Conservation (phyloP, 2,113 vertebrate species). For the Oxyura jamaicensis region DNA sequence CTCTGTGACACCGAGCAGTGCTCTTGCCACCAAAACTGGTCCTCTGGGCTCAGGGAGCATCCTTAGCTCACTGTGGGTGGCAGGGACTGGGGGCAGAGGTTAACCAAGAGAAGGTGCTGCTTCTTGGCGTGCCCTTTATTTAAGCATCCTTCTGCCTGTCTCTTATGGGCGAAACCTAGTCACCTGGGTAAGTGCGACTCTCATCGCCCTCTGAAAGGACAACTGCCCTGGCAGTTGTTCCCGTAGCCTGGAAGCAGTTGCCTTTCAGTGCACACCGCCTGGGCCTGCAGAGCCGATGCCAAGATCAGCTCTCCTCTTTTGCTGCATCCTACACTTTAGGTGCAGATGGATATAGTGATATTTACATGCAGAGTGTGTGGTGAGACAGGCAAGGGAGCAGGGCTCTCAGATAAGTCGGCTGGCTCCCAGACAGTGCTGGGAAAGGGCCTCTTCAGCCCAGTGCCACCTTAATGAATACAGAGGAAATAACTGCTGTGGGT, state of each 20-base stretch:
- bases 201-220: conserved; percentile 84
- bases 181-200: conserved; percentile 77
- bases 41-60: neutral
- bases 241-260: conserved; percentile 66
- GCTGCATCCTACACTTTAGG: neutral
- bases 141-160: conserved; percentile 36
- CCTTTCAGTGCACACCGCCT: conserved; percentile 70
- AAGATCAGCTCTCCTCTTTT: neutral
- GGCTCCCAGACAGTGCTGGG: neutral
- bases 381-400: neutral
- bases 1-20: neutral
- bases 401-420: neutral
- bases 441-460: neutral
- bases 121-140: conserved; percentile 51
- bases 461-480: neutral
- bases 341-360: neutral
- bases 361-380: neutral
- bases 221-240: conserved; percentile 24
- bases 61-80: conserved; percentile 38
- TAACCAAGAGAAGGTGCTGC: conserved; percentile 62
- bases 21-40: neutral
- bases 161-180: conserved; percentile 67
- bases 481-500: neutral
- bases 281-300: conserved; percentile 8
- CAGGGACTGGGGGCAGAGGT: conserved; percentile 61